These are phyloP conservation scores for Loris lydekkerianus DNA, from an alignment of 2,797 vertebrate species.

Conservation along the genomic window DNA sequence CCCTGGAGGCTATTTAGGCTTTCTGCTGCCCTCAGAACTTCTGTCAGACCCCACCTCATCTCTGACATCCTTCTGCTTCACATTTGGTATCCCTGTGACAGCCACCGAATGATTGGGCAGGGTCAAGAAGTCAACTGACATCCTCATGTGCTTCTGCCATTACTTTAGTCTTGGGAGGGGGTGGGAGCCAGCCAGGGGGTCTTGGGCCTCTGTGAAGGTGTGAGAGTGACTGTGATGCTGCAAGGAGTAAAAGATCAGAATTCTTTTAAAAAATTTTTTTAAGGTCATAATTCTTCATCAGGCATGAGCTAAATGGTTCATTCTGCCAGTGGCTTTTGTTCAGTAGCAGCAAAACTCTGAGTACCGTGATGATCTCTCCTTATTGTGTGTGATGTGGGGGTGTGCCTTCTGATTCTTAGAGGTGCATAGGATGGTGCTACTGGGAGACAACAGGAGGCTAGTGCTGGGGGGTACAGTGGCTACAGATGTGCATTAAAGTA, in stretches of 20 bases:
- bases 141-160: conserved; percentile 91
- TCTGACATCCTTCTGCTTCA: conserved; percentile 93
- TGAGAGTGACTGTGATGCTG: conserved; percentile 79
- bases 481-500: conserved; percentile 85
- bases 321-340: conserved; percentile 84
- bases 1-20: conserved; percentile 93
- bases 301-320: conserved; percentile 82
- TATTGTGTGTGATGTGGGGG: conserved; percentile 85
- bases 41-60: conserved; percentile 89
- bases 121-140: conserved; percentile 91
- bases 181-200: not conserved
- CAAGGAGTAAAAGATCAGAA: conserved; percentile 78
- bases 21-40: conserved; percentile 91
- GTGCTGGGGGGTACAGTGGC: conserved; percentile 58
- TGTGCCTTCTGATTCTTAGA: conserved; percentile 77
- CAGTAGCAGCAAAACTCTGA: conserved; percentile 62
- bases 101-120: conserved; percentile 89
- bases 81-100: conserved; percentile 92
- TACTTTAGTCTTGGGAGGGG: conserved; percentile 76
- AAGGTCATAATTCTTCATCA: conserved; percentile 80
- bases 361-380: conserved; percentile 86
- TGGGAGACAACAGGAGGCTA: conserved; percentile 57
- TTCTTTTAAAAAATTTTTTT: no score
- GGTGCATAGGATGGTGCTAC: not conserved
- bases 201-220: conserved; percentile 27